Base-by-base conservation (phyloP, 1,140 invertebrate genomes). In the Pararge aegeria region DNA sequence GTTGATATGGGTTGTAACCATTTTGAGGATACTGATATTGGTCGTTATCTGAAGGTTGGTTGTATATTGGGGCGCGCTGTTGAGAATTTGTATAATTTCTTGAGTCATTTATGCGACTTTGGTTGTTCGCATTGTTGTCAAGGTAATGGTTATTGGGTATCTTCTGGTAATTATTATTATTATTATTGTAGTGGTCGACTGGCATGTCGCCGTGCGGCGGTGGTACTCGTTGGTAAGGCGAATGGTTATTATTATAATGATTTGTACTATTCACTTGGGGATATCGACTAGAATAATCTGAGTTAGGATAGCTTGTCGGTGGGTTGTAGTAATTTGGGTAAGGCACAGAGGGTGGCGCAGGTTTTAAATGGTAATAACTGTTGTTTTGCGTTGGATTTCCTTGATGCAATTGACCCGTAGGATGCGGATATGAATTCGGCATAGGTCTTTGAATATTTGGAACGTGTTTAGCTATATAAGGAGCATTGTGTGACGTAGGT, bases 1-100 rank as follows among this genome's bases (percentile, higher is more conserved):
- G 91, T 64, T 92, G 92, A 55, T 93, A 93, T 0, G 92, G 84
- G 46, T 91, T 91, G 63, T 92, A 93, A 55, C 91, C 92, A 56
- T 90, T 84, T 61, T 80, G 80, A 42, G 46, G 48, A 55, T 83
- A 84, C 51, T 80, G 80, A 50, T 79, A 84, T 49, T 80, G 73
- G 15, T 81, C 76, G 40, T 44, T 68, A 18, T 83, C 71, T 10
- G 59, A 62, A 40, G 59, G 70, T 59, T 73, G 74, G 56, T 65
- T 75, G 27, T 85, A 86, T 27, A 65, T 51, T 6, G 67, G 55
- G 19, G 71, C 54, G 12, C 78, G 73, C 52, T 75, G 74, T 40
- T 82, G 75, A 13, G 72, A 64, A 59, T 83, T 83, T 4, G 77
- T 70, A 34, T 80, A 89, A 44, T 78, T 75, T 27, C 81, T 76